Evolutionary conservation across 2,797 vertebrate genomes (phyloP).

Genomic region (Ambastaia sidthimunki): DNA sequence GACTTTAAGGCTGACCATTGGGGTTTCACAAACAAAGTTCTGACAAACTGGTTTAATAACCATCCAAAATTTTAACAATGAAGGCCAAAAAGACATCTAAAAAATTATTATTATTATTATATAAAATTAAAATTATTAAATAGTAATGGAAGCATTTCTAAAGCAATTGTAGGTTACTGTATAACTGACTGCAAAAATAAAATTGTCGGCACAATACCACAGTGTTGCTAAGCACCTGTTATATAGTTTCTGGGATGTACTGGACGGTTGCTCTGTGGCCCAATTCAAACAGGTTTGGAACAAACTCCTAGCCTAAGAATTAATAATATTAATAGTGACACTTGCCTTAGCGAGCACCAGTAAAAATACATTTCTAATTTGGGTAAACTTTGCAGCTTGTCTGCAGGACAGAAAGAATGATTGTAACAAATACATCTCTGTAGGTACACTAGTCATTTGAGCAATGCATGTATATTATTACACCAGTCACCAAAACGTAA

Average conservation of each 20-base stretch:
- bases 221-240: too few relatives aligned
- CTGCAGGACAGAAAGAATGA: background rate
- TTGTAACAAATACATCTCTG: background rate
- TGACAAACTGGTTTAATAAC: background rate
- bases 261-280: too few relatives aligned
- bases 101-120: too few relatives aligned
- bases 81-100: background rate
- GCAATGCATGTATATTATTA: slow-evolving; percentile 10
- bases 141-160: too few relatives aligned
- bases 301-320: background rate
- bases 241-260: too few relatives aligned
- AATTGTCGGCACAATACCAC: too few relatives aligned
- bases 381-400: background rate
- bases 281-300: too few relatives aligned
- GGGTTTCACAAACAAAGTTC: slow-evolving; percentile 7
- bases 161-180: too few relatives aligned
- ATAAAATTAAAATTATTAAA: too few relatives aligned
- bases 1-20: slow-evolving; percentile 10
- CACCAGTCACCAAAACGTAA: background rate
- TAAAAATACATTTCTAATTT: background rate
- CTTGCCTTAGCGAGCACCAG: background rate
- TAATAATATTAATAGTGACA: background rate
- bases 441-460: slow-evolving; percentile 14
- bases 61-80: background rate
- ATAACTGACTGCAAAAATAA: too few relatives aligned